phyloP scores from a whole-genome alignment of 2,113 vertebrate genomes.

The Grallaria varia region DNA sequence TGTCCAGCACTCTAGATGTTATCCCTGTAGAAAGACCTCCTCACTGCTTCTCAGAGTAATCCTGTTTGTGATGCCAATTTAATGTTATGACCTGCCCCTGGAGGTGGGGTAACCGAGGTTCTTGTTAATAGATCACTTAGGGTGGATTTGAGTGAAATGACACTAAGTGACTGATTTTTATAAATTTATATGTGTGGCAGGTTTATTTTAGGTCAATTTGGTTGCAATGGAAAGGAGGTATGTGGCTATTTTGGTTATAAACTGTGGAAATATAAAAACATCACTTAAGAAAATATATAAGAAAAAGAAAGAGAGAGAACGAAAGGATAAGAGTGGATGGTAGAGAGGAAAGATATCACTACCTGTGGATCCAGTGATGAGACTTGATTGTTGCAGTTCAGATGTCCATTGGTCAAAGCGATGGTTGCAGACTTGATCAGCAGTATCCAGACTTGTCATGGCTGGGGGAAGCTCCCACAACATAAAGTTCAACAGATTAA shows the following conservation, averaged over 20 bases:
- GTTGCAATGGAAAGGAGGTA: not conserved
- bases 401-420: not conserved
- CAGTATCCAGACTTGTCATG: too few relatives aligned
- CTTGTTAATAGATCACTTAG: not conserved
- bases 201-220: not conserved
- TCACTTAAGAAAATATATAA: not conserved
- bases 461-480: not conserved
- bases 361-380: accelerated
- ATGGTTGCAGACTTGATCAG: not conserved
- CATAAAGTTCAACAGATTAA: not conserved
- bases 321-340: not conserved
- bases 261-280: not conserved
- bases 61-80: not conserved
- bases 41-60: not conserved
- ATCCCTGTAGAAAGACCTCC: not conserved
- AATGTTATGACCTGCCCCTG: not conserved
- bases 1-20: not conserved
- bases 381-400: not conserved
- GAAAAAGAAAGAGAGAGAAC: too few relatives aligned
- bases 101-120: not conserved
- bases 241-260: not conserved
- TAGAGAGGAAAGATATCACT: not conserved
- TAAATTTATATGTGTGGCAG: not conserved
- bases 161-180: not conserved
- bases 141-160: not conserved